These are phyloP conservation scores for Anniella stebbinsi DNA, from an alignment of 2,797 vertebrate species.

Conservation along the genomic window DNA sequence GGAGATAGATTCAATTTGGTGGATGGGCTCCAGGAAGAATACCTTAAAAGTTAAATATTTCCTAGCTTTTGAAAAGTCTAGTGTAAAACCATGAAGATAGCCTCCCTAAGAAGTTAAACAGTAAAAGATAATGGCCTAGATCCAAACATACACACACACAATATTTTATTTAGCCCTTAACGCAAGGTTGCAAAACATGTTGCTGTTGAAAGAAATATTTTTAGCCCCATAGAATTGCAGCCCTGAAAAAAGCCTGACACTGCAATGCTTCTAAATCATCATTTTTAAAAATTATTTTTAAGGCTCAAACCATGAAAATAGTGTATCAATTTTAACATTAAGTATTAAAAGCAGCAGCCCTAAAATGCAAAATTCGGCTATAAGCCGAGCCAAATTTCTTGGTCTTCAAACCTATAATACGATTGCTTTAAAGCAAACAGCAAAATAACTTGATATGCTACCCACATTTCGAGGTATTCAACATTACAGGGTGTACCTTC, in stretches of 20 bases:
- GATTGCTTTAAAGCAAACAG: neutral
- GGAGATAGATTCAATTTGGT: neutral
- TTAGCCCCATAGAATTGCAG: neutral
- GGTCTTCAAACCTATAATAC: neutral
- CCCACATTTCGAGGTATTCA: neutral
- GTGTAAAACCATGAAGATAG: neutral
- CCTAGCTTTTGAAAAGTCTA: slow-evolving; percentile 9
- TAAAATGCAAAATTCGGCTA: neutral
- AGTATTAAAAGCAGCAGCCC: neutral
- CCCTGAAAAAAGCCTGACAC: neutral
- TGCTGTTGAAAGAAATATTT: neutral
- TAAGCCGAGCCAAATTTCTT: neutral
- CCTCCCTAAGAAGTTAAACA: slow-evolving; percentile 4
- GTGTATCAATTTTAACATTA: neutral
- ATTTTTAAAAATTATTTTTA: neutral
- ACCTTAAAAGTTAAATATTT: neutral
- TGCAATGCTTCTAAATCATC: neutral
- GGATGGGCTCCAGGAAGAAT: neutral
- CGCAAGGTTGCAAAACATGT: too few species aligned
- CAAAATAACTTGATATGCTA: neutral
- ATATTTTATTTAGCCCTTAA: neutral
- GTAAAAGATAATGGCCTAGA: neutral
- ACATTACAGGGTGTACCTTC: neutral
- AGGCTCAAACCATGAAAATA: neutral
- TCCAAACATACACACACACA: neutral